Evolutionary conservation across 2,113 vertebrate genomes (phyloP), one percentile per base, ranked within the genome.

Genomic region (Hippocampus barbouri): DNA sequence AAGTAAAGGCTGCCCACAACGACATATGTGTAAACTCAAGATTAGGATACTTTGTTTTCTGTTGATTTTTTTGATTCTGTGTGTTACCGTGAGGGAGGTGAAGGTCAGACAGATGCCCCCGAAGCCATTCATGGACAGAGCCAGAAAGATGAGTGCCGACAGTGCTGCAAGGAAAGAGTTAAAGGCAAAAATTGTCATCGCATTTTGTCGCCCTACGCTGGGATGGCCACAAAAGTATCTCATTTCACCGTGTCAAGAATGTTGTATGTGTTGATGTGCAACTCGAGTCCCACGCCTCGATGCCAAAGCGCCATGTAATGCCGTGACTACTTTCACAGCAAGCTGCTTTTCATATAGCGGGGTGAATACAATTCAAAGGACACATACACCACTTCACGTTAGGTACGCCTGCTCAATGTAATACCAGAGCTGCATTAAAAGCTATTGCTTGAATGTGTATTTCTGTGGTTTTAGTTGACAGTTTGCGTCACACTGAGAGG

Each of bases 31-130:
- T 20, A 47, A 30, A 27, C 16, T 30, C 51, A 41, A 43, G 4
- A 59, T 41, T 15, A 47, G 20, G 45, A 47, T 41, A 41, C 34
- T 7, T 43, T 11, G 38, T 23, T 45, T 5, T n/a, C 1, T n/a
- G 20, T 38, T 53, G 21, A 62, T 30, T n/a, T 63, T 63, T 38
- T 7, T 6, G 20, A 6, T 71, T 3, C 3, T 69, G 78, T 67
- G 66, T 85, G 95, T 95, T 90, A 96, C 96, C 66, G 94, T 97
- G 76, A 97, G 91, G 0, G 95, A 96, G 1, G 96, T 95, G 89
- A 97, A 97, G 10, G 95, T 96, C 82, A 97, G 82, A 83, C 96
- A 97, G 89, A 97, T 97, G 40, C 96, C 96, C 65, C 94, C 95
- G 5, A 97, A 96, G 69, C 96, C 95, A 16, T 96, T 97, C 69